Base-by-base conservation (phyloP, 2,797 vertebrate species). In the Salmo trutta region DNA sequence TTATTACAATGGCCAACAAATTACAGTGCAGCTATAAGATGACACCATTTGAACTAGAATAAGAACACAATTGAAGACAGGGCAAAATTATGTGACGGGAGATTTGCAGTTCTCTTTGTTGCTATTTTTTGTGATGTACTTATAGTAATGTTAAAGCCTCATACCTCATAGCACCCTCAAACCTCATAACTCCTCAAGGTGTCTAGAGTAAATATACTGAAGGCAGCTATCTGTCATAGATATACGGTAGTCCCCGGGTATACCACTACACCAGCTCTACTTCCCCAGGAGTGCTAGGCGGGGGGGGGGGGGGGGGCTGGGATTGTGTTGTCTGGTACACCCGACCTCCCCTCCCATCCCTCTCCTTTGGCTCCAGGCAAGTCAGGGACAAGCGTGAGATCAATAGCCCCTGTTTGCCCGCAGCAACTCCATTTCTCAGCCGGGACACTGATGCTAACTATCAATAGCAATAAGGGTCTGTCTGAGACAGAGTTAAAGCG, bases 401-500 rank as follows among this genome's bases (percentile, higher is more conserved):
- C 95, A 94, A 95, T 96, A 94, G 90, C 91, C 88, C 79, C 90
- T 89, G 91, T 92, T 93, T 90, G 93, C 94, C 94, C 88, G 88
- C 86, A 93, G 94, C 92, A 78, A 36, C 86, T 92, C 94, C 94
- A 95, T 96, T 94, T 94, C 94, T 97, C 95, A 95, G 93, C 84
- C 91, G 80, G 91, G 93, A 94, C 94, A 91, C 91, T 89, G 93
- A 95, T 94, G 92, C 94, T 94, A 93, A 95, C 94, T 94, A 93
- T 96, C 94, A 93, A 94, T 92, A 94, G 95, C 95, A 94, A 94
- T 93, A 93, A 95, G 93, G 92, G 93, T 88, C 92, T 91, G 91
- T 95, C 88, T 87, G 88, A 91, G 93, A 93, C 94, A 88, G 93
- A 91, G 93, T 90, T 89, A 94, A 90, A 93, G 92, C 88, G 85